Base-by-base conservation (phyloP, 2,888 invertebrate species). In the Plusia festucae region DNA sequence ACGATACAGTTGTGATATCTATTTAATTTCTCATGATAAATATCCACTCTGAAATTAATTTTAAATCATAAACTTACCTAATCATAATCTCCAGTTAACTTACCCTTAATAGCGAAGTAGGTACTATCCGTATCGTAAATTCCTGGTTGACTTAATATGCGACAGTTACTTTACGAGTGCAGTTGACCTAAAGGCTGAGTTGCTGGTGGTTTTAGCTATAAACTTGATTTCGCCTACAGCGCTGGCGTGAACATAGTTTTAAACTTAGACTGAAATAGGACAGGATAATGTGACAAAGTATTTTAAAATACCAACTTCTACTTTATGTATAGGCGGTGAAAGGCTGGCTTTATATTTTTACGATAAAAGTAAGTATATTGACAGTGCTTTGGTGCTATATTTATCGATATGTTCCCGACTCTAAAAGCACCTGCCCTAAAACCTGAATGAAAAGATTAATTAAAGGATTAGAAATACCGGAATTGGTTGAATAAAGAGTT, bases 91-190 rank as follows among this genome's bases (percentile, higher is more conserved):
- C 46, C 44, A 24, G 51, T 27, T 9, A 53, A 16, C n/a, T 9
- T 60, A 24, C 59, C 22, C 27, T 24, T 56, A 46, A 56, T 27
- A 24, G 22, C 5, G 2, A 24, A 24, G n/a, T 8, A 0, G 9
- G 8, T 13, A 18, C 46, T 49, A 20, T 18, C 46, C 18, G 18
- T 34, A 40, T 20, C 32, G 24, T 54, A 59, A 59, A 53, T 65
- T 60, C 30, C 49, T 66, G 13, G 16, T 55, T 44, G 40, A 60
- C 72, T 40, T 60, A 55, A 56, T 54, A 58, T 13, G 40, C 18
- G 32, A 54, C 55, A 53, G 20, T 53, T 62, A 60, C 2, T 34
- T 53, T 40, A 52, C 13, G 46, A 49, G 46, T 40, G 24, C 27
- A 56, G 53, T 32, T 44, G 9, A 51, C 15, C 49, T 13, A 34